Evolutionary conservation across 2,797 vertebrate species (phyloP), one percentile per base, ranked within the genome.

Genomic region (Tarsius wallacei): DNA sequence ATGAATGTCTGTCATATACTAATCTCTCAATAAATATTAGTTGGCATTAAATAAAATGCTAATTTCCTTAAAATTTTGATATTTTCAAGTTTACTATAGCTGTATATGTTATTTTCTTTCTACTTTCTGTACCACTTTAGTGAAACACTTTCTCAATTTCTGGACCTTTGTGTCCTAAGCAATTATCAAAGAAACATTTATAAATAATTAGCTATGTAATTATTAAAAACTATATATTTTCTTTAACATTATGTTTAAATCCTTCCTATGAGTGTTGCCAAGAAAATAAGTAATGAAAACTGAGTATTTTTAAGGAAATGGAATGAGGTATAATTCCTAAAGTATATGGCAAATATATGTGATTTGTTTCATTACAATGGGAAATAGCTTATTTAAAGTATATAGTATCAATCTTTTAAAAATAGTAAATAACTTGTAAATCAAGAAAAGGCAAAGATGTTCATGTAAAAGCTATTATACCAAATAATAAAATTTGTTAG

Each of bases 221-320:
- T 90, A 93, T 36, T 83, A 83, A 55, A 21, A 92, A 33, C 64
- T 85, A 33, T 42, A 33, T 84, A 92, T 90, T 90, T 88, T 88
- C n/a, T 76, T 90, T 53, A 61, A n/a, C 22, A 59, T 90, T 96
- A 6, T 87, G 21, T 87, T 87, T 93, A 93, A 93, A 68, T 42
- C 42, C 49, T 97, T 85, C 16, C 28, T 92, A 80, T 77, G 22
- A 73, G 3, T 61, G 11, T 87, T 84, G n/a, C 16, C 36, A 90
- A 91, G 49, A 68, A 94, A 93, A 87, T 42, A 10, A 64, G 3
- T 83, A 89, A 61, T 59, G 42, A 78, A 94, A 87, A 90, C 16
- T 81, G 36, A 1, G 17, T 80, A 12, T 83, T 93, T 91, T 87
- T 24, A 90, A 95, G 61, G 16, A 92, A 88, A 13, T 68, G 8